These are phyloP conservation scores for Hesperia comma DNA, from an alignment of 2,888 invertebrate genomes.

Conservation along the genomic window DNA sequence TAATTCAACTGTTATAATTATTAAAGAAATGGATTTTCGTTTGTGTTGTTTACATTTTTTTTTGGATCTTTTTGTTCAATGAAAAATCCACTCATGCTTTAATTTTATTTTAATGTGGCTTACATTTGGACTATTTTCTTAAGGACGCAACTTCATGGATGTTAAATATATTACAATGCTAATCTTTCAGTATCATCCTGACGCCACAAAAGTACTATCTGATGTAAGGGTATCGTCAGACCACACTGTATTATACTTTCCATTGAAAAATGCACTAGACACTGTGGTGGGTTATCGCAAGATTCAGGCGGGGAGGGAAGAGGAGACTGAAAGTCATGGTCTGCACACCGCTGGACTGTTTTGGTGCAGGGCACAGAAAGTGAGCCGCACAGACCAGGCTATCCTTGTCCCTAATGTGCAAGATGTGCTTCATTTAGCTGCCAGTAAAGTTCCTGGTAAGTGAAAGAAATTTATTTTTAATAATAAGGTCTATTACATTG, in stretches of 20 bases:
- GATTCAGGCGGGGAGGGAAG: slow-evolving; percentile 73
- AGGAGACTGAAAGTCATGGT: slow-evolving; percentile 62
- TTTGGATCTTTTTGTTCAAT: too few species aligned
- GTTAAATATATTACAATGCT: neutral
- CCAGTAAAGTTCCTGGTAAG: slow-evolving; percentile 77
- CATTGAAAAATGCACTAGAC: slow-evolving; percentile 85
- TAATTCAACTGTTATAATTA: too few species aligned
- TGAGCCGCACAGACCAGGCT: slow-evolving; percentile 70
- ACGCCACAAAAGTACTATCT: slow-evolving; percentile 75
- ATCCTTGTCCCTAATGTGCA: slow-evolving; percentile 77
- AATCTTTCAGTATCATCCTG: slow-evolving; percentile 68
- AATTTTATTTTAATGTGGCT: too few species aligned
- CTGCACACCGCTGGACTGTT: slow-evolving; percentile 71
- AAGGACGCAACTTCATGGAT: neutral
- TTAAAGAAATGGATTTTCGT: too few species aligned
- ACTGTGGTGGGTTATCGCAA: slow-evolving; percentile 87
- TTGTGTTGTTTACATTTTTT: too few species aligned
- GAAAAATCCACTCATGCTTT: too few species aligned
- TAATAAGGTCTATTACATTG: too few species aligned
- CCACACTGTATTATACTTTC: slow-evolving; percentile 85
- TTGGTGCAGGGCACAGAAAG: slow-evolving; percentile 65
- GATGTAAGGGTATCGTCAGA: slow-evolving; percentile 83
- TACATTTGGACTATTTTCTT: too few species aligned
- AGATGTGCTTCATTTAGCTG: slow-evolving; percentile 73
- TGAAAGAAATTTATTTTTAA: neutral